phyloP scores from a whole-genome alignment of 2,888 invertebrate species.

The Lithophane leautieri region DNA sequence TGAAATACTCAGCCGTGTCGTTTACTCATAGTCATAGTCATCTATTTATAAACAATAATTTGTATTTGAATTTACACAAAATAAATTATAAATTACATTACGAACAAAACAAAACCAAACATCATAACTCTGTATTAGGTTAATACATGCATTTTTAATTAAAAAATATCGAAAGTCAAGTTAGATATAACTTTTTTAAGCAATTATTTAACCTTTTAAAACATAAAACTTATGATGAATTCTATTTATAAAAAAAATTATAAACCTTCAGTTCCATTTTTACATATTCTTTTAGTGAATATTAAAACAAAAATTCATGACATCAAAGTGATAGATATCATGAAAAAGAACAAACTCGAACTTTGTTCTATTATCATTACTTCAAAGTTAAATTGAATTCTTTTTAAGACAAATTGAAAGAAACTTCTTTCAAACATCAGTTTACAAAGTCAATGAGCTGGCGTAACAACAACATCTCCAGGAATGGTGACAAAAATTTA shows the following conservation, averaged over 20 bases:
- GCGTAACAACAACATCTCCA: conserved; percentile 16
- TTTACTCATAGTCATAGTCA: background rate
- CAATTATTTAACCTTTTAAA: background rate
- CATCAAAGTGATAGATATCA: conserved; percentile 4
- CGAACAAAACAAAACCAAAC: background rate
- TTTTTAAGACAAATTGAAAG: conserved; percentile 40
- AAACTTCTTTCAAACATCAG: conserved; percentile 29
- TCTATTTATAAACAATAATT: background rate
- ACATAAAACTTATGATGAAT: background rate
- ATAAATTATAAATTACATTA: background rate
- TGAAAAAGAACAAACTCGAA: conserved; percentile 29
- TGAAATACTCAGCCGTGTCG: background rate
- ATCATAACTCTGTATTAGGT: background rate
- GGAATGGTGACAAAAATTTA: conserved; percentile 13
- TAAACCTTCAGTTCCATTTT: background rate
- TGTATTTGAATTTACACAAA: background rate
- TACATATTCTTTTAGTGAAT: background rate
- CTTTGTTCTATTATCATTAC: conserved; percentile 20
- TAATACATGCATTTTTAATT: background rate
- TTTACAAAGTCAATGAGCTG: conserved; percentile 20
- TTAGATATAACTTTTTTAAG: background rate
- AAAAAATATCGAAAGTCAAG: background rate
- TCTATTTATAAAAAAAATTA: background rate
- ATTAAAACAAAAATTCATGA: background rate
- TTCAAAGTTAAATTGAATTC: conserved; percentile 48